phyloP scores from a whole-genome alignment of 1,140 invertebrate species.

The Cataglyphis hispanica region DNA sequence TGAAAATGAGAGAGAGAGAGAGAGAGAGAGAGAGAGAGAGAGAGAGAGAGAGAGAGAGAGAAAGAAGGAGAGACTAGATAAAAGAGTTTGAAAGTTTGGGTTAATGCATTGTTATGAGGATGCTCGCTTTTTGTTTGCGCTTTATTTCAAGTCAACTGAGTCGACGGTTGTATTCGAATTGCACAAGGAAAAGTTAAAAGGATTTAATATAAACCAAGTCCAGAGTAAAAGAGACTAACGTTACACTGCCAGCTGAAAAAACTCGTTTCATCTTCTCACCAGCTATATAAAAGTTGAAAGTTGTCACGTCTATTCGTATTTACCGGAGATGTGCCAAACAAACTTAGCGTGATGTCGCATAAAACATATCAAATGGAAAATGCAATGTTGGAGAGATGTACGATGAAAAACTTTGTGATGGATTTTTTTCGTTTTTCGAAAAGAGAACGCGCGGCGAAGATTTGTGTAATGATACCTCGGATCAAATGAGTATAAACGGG shows the following conservation, averaged over 20 bases:
- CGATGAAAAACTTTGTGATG: constrained; percentile 23
- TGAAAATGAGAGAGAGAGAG: not conserved
- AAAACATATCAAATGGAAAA: constrained; percentile 48
- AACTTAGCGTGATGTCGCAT: constrained; percentile 38
- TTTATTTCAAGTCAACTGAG: not conserved
- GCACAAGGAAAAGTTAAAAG: constrained; percentile 13
- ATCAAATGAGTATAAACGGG: not conserved
- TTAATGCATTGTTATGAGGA: constrained; percentile 4
- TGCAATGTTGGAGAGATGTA: constrained; percentile 21
- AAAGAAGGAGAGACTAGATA: not conserved
- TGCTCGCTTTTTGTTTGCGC: not conserved
- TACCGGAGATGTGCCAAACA: constrained; percentile 17
- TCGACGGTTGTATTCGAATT: not conserved
- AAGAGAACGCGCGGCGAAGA: constrained; percentile 13
- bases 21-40: no score
- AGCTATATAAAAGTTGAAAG: constrained; percentile 45
- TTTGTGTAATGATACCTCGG: constrained; percentile 10
- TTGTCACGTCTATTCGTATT: constrained; percentile 41
- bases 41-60: no score
- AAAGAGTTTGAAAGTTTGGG: not conserved
- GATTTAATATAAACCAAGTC: not conserved
- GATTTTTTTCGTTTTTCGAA: constrained; percentile 29
- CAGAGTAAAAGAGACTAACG: not conserved
- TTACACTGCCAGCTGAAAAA: not conserved
- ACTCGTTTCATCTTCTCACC: constrained; percentile 12